These are phyloP conservation scores for Crepidodera aurea DNA, from an alignment of 2,888 invertebrate genomes.

Conservation along the genomic window DNA sequence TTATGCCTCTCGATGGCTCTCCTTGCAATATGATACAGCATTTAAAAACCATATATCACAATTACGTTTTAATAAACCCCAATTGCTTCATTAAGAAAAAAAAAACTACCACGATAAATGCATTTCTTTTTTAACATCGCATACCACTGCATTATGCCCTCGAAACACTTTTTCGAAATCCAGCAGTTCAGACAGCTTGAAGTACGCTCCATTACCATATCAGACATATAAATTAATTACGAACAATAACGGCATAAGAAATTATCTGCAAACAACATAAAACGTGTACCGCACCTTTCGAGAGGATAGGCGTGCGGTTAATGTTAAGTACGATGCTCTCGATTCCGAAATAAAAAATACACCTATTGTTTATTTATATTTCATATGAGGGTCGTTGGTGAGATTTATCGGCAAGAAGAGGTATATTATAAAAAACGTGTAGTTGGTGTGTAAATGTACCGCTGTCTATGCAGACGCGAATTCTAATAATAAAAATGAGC, in stretches of 20 bases:
- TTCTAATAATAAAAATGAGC: no score
- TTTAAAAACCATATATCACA: no score
- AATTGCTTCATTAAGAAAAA: no score
- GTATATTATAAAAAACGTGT: no score
- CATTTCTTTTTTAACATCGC: background rate
- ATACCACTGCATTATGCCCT: background rate
- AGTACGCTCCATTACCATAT: slow-evolving; percentile 48
- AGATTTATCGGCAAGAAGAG: background rate
- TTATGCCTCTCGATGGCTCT: no score
- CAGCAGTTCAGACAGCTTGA: slow-evolving; percentile 25
- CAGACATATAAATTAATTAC: slow-evolving; percentile 54
- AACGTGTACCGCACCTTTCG: slow-evolving; percentile 38
- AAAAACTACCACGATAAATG: background rate
- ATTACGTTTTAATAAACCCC: no score
- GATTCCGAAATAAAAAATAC: slow-evolving; percentile 26
- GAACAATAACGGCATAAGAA: slow-evolving; percentile 48
- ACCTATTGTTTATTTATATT: slow-evolving; percentile 25
- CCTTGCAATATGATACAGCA: no score
- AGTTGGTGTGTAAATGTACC: no score
- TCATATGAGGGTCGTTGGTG: background rate
- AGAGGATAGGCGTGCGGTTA: slow-evolving; percentile 28
- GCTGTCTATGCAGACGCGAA: no score
- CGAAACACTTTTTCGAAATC: slow-evolving; percentile 24
- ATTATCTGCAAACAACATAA: slow-evolving; percentile 37
- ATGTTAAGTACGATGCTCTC: slow-evolving; percentile 33